Evolutionary conservation across 1,140 invertebrate species (phyloP), one percentile per base, ranked within the genome.

Genomic region (Drosophila prosaltans): DNA sequence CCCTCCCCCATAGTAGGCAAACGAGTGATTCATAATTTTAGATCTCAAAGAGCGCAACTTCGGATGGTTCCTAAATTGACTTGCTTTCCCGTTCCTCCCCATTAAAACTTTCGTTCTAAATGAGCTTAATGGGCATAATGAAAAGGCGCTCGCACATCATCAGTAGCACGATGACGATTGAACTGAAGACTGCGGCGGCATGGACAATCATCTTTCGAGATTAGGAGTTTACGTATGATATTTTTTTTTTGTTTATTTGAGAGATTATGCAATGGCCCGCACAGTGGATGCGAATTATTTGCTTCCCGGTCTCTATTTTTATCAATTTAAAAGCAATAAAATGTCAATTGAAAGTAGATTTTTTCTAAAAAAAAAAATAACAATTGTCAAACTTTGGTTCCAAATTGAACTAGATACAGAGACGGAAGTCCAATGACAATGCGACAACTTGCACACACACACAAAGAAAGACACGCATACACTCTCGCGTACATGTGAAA

Each of bases 271-370:
- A 86, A 86, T 63, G 61, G 80, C 80, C 80, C 69, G 84, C 84
- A 86, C 84, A 80, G 73, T 86, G 83, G 72, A 41, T 72, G 66
- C 16, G 32, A 68, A 68, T 39, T 30, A 28, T 72, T 8, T 62
- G 8, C 26, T 5, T 57, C 43, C 43, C 36, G 73, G 4, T 58
- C 62, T 48, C 8, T 16, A 11, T 11, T 8, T n/a, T 40, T 36
- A 58, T 67, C 84, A 86, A 86, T 86, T 86, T 80, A 86, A 86
- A 89, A 86, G 83, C 83, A 65, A 86, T 89, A 86, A 86, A 86
- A 89, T 69, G 55, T 55, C 80, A 89, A 86, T 86, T 86, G 83
- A 80, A 80, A 89, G 67, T 72, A 88, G 77, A 62, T 59, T 80
- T 78, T 82, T 71, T 43, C 51, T 48, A 75, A 66, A 72, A 70